These are phyloP conservation scores for Theonella swinhoei DNA, from an alignment of 37 sponge, comb jelly and placozoan species.

Conservation along the genomic window DNA sequence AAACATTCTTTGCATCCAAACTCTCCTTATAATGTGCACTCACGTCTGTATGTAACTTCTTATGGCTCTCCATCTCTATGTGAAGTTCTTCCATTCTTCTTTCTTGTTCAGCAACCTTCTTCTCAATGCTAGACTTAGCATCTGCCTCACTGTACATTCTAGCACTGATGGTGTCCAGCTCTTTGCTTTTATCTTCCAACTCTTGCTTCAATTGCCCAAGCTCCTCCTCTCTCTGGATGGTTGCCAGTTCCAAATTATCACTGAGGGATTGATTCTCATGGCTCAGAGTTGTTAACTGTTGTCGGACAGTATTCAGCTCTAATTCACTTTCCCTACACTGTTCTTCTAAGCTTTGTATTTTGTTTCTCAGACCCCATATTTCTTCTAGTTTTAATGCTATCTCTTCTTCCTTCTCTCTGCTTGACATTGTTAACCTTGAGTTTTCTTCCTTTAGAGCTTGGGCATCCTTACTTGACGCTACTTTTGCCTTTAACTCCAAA, in stretches of 20 bases:
- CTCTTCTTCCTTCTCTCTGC: not conserved
- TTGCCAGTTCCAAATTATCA: constrained; percentile 2
- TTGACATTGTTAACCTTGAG: not conserved
- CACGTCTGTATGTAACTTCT: not conserved
- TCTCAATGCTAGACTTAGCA: not conserved
- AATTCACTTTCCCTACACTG: too few relatives aligned
- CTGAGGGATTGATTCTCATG: too few relatives aligned
- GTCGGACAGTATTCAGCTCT: too few relatives aligned
- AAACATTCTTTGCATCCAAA: too few relatives aligned
- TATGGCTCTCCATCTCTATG: not conserved
- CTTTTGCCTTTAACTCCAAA: too few relatives aligned
- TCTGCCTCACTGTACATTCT: not conserved
- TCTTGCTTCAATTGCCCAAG: not conserved
- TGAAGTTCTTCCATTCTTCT: not conserved
- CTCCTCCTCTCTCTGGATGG: constrained; percentile 1
- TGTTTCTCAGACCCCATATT: not conserved
- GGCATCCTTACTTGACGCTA: too few relatives aligned
- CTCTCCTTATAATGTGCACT: too few relatives aligned
- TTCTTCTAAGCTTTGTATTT: too few relatives aligned
- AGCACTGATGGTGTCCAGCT: not conserved
- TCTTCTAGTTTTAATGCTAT: not conserved
- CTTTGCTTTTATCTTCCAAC: constrained; percentile 21
- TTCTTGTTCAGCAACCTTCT: not conserved
- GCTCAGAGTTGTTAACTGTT: too few relatives aligned
- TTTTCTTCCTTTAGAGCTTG: too few relatives aligned